These are phyloP conservation scores for Caenorhabditis sulstoni DNA, from an alignment of 2,888 invertebrate genomes.

Conservation along the genomic window DNA sequence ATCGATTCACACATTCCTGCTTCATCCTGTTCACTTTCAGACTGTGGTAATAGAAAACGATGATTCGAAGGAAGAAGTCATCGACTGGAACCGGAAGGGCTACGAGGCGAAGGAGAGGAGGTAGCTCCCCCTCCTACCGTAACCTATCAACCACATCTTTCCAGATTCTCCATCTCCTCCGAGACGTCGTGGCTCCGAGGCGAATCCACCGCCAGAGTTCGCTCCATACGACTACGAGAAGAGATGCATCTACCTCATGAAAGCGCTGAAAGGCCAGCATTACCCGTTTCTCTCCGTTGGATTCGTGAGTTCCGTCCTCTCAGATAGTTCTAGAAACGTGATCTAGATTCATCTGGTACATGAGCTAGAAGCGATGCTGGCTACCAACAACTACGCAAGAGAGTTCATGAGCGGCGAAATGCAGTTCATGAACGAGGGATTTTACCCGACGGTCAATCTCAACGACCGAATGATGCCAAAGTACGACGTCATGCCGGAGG, in stretches of 20 bases:
- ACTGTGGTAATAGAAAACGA: constrained; percentile 1
- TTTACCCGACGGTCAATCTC: constrained; percentile 64
- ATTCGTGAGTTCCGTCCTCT: constrained; percentile 52
- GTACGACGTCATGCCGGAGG: constrained; percentile 6
- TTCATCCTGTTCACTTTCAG: constrained; percentile 4
- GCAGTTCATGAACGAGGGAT: constrained; percentile 62
- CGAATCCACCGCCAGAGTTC: constrained; percentile 58
- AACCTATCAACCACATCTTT: neutral
- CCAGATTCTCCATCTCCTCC: constrained; percentile 38
- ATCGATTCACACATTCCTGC: constrained; percentile 15
- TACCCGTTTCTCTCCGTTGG: constrained; percentile 27
- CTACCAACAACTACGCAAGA: constrained; percentile 34
- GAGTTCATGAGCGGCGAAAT: constrained; percentile 54
- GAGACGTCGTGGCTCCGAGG: constrained; percentile 26
- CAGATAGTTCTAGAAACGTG: too few species aligned
- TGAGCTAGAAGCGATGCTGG: constrained; percentile 63
- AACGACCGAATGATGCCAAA: constrained; percentile 43
- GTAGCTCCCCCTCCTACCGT: constrained; percentile 15
- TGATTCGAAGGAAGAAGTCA: constrained; percentile 52
- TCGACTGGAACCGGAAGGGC: constrained; percentile 22
- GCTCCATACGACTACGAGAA: constrained; percentile 38
- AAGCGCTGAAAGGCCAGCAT: constrained; percentile 22
- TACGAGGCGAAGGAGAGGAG: constrained; percentile 33
- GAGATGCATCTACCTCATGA: constrained; percentile 19
- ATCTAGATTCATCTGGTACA: constrained; percentile 63